These are phyloP conservation scores for Triplophysa dalaica DNA, from an alignment of 2,113 vertebrate species.

Conservation along the genomic window DNA sequence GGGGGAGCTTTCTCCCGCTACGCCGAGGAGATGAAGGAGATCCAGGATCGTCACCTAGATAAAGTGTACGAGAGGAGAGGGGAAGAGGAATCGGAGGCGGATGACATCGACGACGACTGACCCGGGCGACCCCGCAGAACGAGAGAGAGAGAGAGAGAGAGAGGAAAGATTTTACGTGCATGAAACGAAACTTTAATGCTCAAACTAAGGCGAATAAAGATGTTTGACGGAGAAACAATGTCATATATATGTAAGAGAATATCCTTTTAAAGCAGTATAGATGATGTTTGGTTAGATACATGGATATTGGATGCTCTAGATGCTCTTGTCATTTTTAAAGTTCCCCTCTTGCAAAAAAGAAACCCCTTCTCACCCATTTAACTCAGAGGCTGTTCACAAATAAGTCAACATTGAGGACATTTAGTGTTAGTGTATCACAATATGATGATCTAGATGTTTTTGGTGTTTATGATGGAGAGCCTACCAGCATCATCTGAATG, in stretches of 20 bases:
- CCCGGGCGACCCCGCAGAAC: conserved; percentile 59
- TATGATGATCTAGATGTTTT: conserved; percentile 28
- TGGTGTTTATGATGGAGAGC: conserved; percentile 37
- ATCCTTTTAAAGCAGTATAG: conserved; percentile 63
- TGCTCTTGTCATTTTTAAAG: conserved; percentile 59
- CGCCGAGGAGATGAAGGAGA: conserved; percentile 97
- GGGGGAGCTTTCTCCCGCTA: conserved; percentile 93
- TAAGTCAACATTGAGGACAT: conserved; percentile 11
- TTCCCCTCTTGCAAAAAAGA: conserved; percentile 55
- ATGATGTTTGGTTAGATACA: conserved; percentile 50
- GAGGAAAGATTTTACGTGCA: conserved; percentile 67
- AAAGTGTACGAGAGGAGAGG: conserved; percentile 88
- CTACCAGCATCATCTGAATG: conserved; percentile 55
- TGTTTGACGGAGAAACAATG: conserved; percentile 76
- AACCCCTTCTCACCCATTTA: conserved; percentile 22
- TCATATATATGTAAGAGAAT: conserved; percentile 63
- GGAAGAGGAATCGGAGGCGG: conserved; percentile 88
- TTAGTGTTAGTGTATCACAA: conserved; percentile 33
- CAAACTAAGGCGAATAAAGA: conserved; percentile 65
- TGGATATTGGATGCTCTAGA: conserved; percentile 70
- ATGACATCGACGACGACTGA: conserved; percentile 95
- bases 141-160: conserved; percentile 38
- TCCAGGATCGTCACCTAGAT: conserved; percentile 91
- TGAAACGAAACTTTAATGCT: conserved; percentile 70
- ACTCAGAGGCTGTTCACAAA: conserved; percentile 17